Conservation (phyloP, 2,797 vertebrate species). For the Vireo griseus region DNA sequence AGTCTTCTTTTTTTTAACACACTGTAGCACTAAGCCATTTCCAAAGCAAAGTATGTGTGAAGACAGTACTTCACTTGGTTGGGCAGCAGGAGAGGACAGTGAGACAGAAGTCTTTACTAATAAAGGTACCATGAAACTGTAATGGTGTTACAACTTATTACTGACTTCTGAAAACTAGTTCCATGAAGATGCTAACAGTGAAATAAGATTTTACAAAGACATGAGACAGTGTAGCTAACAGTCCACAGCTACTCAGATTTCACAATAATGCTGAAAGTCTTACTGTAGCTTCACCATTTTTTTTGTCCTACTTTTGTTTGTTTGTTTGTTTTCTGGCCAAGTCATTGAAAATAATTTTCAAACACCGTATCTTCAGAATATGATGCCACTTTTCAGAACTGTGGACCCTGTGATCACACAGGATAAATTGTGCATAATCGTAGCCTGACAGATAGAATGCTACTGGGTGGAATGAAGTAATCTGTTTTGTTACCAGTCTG, state of each 20-base stretch:
- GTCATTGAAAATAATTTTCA: background rate
- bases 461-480: background rate
- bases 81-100: background rate
- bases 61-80: background rate
- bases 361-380: background rate
- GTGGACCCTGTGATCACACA: background rate
- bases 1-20: background rate
- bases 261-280: background rate
- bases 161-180: background rate
- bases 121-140: background rate
- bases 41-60: background rate
- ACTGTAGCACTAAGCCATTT: background rate
- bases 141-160: background rate
- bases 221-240: background rate
- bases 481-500: background rate
- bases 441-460: background rate
- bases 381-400: background rate
- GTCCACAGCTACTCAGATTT: background rate
- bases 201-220: background rate
- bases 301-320: background rate
- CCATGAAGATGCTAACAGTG: background rate
- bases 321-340: background rate
- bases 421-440: background rate
- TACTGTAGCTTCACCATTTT: background rate
- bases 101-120: background rate